Evolutionary conservation across 2,113 vertebrate species (phyloP).

Genomic region (Ciconia stormi): DNA sequence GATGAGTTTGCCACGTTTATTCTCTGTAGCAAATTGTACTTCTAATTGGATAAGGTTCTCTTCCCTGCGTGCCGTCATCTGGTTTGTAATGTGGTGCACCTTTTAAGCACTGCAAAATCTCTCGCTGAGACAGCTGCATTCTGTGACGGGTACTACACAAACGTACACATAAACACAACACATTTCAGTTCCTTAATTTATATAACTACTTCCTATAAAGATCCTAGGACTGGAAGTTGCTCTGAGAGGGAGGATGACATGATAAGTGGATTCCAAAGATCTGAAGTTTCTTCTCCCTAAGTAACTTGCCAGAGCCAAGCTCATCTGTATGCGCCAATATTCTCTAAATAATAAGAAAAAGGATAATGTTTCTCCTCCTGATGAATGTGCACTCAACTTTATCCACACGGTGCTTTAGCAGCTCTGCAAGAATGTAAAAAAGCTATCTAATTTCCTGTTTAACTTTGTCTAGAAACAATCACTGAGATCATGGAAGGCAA

Average conservation of each 20-base stretch:
- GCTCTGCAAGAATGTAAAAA: conserved; percentile 9
- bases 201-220: not conserved
- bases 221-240: not conserved
- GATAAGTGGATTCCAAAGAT: not conserved
- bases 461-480: conserved; percentile 5
- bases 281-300: not conserved
- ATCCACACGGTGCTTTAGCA: not conserved
- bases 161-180: not conserved
- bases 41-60: conserved; percentile 33
- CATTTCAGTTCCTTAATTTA: not conserved
- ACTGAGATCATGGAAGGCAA: not conserved
- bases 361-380: conserved; percentile 10
- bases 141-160: not conserved
- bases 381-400: not conserved
- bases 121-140: conserved; percentile 7
- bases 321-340: not conserved
- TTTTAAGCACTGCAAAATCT: not conserved
- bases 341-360: conserved; percentile 13
- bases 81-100: not conserved
- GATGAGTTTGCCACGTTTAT: not conserved
- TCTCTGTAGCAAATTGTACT: conserved; percentile 3
- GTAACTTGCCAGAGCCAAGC: not conserved
- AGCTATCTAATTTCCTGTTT: not conserved
- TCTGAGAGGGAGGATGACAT: not conserved
- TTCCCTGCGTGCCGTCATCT: not conserved